Evolutionary conservation across 2,797 vertebrate species (phyloP), one percentile per base, ranked within the genome.

Genomic region (Ptychadena robeensis): DNA sequence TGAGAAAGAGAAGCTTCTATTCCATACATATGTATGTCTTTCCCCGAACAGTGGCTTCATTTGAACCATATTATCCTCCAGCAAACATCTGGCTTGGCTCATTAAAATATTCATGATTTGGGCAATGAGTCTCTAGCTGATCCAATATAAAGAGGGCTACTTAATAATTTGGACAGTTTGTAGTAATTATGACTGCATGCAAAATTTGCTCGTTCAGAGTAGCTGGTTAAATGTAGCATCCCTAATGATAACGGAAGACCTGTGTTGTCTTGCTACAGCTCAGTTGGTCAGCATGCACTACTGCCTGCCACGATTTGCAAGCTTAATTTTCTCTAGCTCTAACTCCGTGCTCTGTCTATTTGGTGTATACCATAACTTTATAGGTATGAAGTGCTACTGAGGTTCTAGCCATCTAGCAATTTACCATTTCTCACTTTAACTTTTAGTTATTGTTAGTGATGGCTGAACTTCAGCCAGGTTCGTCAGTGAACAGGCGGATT

Each of bases 51-150:
- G 30, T 75, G 77, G 53, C 53, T 84, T 84, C 71, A 63, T 63
- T 84, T 75, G 77, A 75, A 80, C 71, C 64, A 64, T 75, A 44
- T 74, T 80, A 84, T 80, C 77, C 82, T 74, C 71, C 37, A 66
- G 77, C 64, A 84, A 84, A 84, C 82, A 84, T 84, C 82, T 84
- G 77, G 82, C 69, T 64, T 75, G 77, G 77, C 71, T 80, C 71
- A 84, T 84, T 80, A 84, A 80, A 80, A 84, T 83, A 84, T 84
- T 79, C 82, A 84, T 84, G 82, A 80, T 80, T 53, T 80, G 48
- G 77, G 71, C 70, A 74, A 75, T 75, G 66, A 80, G 65, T 84
- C 77, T 74, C 77, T 84, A 80, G 82, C 53, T 80, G 77, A 69
- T 84, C 71, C 35, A 79, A 63, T 63, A 64, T 35, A 70, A 74